Conservation (phyloP, 2,888 invertebrate genomes). For the Meiosimyza platycephala region DNA sequence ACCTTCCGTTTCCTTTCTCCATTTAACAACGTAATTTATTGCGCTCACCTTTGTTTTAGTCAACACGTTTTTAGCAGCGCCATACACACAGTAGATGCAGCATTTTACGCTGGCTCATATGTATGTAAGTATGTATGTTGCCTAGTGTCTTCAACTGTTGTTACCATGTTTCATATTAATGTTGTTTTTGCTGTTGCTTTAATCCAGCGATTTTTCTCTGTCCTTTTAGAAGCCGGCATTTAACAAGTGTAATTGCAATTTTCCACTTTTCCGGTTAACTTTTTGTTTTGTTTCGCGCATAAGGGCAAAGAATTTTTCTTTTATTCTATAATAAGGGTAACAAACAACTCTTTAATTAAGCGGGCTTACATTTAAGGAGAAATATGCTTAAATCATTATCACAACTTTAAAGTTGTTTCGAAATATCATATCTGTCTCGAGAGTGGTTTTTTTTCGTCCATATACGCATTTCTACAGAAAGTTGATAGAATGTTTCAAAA, state of each 20-base stretch:
- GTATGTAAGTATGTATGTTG: background rate
- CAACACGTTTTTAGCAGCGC: constrained; percentile 13
- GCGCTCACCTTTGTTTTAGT: constrained; percentile 16
- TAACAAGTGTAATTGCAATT: constrained; percentile 25
- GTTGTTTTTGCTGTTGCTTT: constrained; percentile 4
- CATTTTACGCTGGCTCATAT: background rate
- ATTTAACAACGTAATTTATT: constrained; percentile 16
- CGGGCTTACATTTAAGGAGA: no score
- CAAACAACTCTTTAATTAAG: no score
- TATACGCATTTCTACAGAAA: no score
- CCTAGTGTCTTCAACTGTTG: constrained; percentile 11
- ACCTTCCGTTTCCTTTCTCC: background rate
- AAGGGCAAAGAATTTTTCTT: background rate
- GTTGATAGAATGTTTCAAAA: no score
- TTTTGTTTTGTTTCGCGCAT: background rate
- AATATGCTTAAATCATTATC: no score
- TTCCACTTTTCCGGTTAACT: constrained; percentile 22
- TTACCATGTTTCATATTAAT: constrained; percentile 2
- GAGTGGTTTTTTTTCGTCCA: no score
- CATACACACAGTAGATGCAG: background rate
- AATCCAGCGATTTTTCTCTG: constrained; percentile 21
- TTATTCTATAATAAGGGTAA: no score
- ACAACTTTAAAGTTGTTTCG: no score
- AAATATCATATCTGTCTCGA: no score
- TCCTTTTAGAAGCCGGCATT: constrained; percentile 13